Base-by-base conservation (phyloP, 2,113 vertebrate genomes). In the Hymenochirus boettgeri region DNA sequence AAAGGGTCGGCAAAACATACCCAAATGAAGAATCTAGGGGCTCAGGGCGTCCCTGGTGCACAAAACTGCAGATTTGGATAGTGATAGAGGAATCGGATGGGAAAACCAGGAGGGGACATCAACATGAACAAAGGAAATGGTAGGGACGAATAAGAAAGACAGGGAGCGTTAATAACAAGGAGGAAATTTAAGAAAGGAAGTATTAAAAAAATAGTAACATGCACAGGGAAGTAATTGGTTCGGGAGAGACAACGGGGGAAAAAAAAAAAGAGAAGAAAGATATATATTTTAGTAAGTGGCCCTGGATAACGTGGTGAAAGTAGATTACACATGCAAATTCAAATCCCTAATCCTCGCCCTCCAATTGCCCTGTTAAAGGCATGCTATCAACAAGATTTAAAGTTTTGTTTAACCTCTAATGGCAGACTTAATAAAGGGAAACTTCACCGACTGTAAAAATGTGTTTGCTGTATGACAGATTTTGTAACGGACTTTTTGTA, bases 1-100 rank as follows among this genome's bases (percentile, higher is more conserved):
- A 90, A 69, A 99, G 86, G 24, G 95, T 99, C 74, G 95, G 93
- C 76, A 99, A 91, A 99, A 99, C 96, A 99, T 98, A 80, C 91
- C 96, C 80, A 98, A 85, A 65, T 99, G 96, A 70, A 99, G 93
- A n/a, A 64, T 99, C 96, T 90, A 99, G 81, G 73, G 96, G 94
- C 57, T 89, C 91, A 37, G 93, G 85, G 50, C 86, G 90, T 78
- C 89, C 92, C 2, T 79, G 89, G 71, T 98, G 92, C 73, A 92
- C 85, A 84, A 80, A 92, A 72, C 96, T 98, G 87, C 62, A 75
- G 75, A 76, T 35, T 12, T 9, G 33, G 15, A 35, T 3, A 12
- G 4, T 11, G 15, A 35, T 35, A 13, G 33, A 35, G 33, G 7
- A 11, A 35, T 4, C 6, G 15, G 10, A 35, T 7, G 1, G 33